phyloP scores from a whole-genome alignment of 2,797 vertebrate species.

The Sebastes itinus region DNA sequence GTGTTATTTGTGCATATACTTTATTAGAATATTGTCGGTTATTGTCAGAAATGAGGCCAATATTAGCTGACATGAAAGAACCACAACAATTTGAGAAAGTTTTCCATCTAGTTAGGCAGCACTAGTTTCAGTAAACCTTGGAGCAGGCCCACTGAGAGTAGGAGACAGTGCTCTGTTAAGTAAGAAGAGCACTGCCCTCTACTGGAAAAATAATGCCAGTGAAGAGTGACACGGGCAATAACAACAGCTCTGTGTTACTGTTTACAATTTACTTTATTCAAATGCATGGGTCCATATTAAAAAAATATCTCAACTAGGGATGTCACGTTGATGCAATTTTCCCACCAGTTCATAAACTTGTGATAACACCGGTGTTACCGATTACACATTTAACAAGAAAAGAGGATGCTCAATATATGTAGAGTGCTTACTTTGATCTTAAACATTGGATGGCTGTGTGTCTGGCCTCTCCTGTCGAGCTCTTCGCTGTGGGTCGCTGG shows the following conservation, averaged over 20 bases:
- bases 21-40: not conserved
- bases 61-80: not conserved
- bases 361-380: too few species aligned
- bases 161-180: not conserved
- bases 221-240: not conserved
- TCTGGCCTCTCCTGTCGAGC: too few species aligned
- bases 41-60: not conserved
- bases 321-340: too few species aligned
- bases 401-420: too few species aligned
- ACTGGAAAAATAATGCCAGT: slow-evolving; percentile 49
- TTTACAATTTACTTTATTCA: not conserved
- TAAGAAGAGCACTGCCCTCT: slow-evolving; percentile 75
- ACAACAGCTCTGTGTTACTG: not conserved
- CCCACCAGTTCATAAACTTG: too few species aligned
- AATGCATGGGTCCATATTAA: not conserved
- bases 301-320: not conserved
- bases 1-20: not conserved
- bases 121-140: not conserved
- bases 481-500: too few species aligned
- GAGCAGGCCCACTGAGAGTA: not conserved
- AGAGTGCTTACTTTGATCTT: too few species aligned
- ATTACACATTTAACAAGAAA: too few species aligned
- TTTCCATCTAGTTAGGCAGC: slow-evolving; percentile 9
- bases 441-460: too few species aligned
- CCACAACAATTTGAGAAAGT: not conserved